These are phyloP conservation scores for Cheilosia scutellata DNA, from an alignment of 2,888 invertebrate species.

Conservation along the genomic window DNA sequence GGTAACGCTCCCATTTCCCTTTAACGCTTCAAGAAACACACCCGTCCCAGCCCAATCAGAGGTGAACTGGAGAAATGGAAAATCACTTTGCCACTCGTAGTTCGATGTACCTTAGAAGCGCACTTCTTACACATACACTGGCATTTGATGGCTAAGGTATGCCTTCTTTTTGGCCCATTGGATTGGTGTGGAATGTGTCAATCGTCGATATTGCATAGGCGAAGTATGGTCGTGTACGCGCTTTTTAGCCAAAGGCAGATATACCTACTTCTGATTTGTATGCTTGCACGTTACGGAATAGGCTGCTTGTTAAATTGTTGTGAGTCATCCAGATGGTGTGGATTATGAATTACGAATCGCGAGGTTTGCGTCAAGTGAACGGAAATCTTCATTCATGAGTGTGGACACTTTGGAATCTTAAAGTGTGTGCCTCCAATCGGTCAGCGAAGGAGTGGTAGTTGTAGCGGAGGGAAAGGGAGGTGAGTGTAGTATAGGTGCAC, in stretches of 20 bases:
- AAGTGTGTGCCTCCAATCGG: slow-evolving; percentile 45
- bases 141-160: slow-evolving; percentile 50
- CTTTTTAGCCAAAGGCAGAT: slow-evolving; percentile 13
- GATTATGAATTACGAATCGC: slow-evolving; percentile 74
- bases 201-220: slow-evolving; percentile 38
- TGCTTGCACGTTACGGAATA: slow-evolving; percentile 60
- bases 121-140: slow-evolving; percentile 53
- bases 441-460: slow-evolving; percentile 56
- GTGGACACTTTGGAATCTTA: slow-evolving; percentile 72
- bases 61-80: slow-evolving; percentile 30
- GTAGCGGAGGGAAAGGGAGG: slow-evolving; percentile 11
- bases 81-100: slow-evolving; percentile 13
- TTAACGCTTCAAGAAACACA: slow-evolving; percentile 57
- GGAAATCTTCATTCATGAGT: slow-evolving; percentile 75
- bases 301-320: slow-evolving; percentile 74
- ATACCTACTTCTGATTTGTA: slow-evolving; percentile 60
- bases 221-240: neutral
- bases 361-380: slow-evolving; percentile 68
- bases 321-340: slow-evolving; percentile 76
- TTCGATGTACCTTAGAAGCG: slow-evolving; percentile 69
- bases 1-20: slow-evolving; percentile 75
- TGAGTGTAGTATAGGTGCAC: slow-evolving; percentile 6
- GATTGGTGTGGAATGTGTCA: slow-evolving; percentile 70
- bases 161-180: slow-evolving; percentile 70
- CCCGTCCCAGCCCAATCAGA: slow-evolving; percentile 12